Base-by-base conservation (phyloP, 2,888 invertebrate genomes). In the Zaprionus bogoriensis region DNA sequence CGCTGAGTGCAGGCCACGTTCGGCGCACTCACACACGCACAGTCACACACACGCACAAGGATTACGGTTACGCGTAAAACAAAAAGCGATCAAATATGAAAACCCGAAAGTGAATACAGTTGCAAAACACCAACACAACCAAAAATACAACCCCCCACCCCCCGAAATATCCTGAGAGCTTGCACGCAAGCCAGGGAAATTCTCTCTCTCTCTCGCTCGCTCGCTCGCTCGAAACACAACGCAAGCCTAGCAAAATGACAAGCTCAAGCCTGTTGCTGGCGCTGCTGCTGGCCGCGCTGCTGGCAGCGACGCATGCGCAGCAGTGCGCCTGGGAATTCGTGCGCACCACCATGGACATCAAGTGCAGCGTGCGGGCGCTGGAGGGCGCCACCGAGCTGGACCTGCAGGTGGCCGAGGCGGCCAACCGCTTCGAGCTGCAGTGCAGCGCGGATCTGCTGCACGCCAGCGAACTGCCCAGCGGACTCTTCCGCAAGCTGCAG, bases 401-500 rank as follows among this genome's bases (percentile, higher is more conserved):
- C 55, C 75, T 92, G 50, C 92, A 92, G 57, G 92, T 90, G 57
- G 91, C 94, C 38, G 96, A 96, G 67, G 94, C 94, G 50, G 95
- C 96, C 39, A 93, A 94, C 72, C 93, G 93, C 68, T 92, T 97
- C 71, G 93, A 94, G 74, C 93, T 97, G 72, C 93, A 94, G 86
- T 97, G 97, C 92, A 95, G 94, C 90, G 94, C 95, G 87, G 93
- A 94, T 67, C 92, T 96, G 79, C 92, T 95, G 60, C 95, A 95
- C 88, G 96, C 96, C 92, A 96, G 96, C 92, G 93, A 94, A 61
- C 91, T 97, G 67, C 92, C 84, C 2, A 92, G 94, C 7, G 94
- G 94, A 74, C 94, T 94, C 76, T 95, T 96, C 90, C 93, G 93
- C 69, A 92, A 95, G 9, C 92, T 97, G 36, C 93, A 93, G 84